Percentiles rank a stretch among this genome's conserved stretches.
These are phyloP conservation scores for Myopa tessellatipennis DNA, from an alignment of 2,888 invertebrate species.

Conservation along the genomic window DNA sequence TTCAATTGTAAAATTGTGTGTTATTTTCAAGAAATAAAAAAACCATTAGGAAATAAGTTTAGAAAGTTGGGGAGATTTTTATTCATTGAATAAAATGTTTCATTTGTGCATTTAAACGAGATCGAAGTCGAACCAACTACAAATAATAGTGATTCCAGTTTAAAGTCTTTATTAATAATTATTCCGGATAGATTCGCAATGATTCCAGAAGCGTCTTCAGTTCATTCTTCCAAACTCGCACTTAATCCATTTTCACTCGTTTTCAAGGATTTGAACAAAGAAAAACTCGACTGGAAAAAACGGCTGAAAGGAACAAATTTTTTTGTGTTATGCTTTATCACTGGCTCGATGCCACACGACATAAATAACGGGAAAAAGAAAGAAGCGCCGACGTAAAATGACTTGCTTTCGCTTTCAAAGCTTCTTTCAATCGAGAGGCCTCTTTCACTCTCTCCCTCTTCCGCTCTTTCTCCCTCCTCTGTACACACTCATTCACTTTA, in stretches of 20 bases:
- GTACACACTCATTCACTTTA: not conserved
- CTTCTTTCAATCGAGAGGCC: not conserved
- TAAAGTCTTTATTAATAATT: not conserved
- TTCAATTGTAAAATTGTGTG: not conserved
- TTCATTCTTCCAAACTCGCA: no score
- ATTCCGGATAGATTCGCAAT: not conserved
- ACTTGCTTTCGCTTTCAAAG: slow-evolving; percentile 22
- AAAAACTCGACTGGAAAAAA: no score
- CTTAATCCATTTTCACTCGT: no score
- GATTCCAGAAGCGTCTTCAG: no score
- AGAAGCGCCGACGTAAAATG: not conserved
- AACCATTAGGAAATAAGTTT: not conserved
- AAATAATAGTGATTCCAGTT: not conserved
- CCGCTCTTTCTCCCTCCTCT: not conserved
- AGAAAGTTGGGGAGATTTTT: not conserved
- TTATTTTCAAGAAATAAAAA: not conserved
- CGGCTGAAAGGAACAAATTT: no score
- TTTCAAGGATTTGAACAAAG: no score
- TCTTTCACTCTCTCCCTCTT: not conserved
- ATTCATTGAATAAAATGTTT: not conserved
- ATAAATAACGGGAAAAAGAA: not conserved
- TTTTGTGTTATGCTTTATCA: no score
- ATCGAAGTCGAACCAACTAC: not conserved
- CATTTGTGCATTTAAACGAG: not conserved
- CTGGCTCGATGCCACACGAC: no score